Base-by-base conservation (phyloP, 2,113 vertebrate genomes). In the Calyptommatus sinebrachiatus region DNA sequence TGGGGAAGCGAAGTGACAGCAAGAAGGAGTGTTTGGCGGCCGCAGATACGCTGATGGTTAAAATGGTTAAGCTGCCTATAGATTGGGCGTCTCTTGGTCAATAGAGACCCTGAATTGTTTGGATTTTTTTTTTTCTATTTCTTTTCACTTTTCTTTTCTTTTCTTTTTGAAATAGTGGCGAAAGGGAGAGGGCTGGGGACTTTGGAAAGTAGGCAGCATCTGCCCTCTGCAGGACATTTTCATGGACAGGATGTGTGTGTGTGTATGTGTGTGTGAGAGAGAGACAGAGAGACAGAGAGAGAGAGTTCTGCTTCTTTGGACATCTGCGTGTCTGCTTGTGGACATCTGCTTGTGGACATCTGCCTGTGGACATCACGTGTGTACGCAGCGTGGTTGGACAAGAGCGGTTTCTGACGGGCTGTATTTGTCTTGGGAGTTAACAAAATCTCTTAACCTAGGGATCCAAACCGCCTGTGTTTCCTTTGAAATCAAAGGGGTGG, bases 141-240 rank as follows among this genome's bases (percentile, higher is more conserved):
- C 14, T 14, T 9, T 9, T 50, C 14, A 9, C 50, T 50, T 53
- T 61, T 67, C 29, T 8, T 22, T 71, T 35, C 31, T 11, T 57
- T 57, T 57, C 10, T 18, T 57, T 57, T 57, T 57, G 12, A 16
- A 41, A 35, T 22, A 50, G 18, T 24, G 21, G 29, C 11, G 28
- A 22, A 24, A 31, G 53, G 50, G 31, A 57, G 10, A 41, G 21
- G 20, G 24, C 3, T 73, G 28, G 62, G 46, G 62, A 18, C 24
- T 50, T 71, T 7, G 90, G 93, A 92, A 89, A 90, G 88, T 76
- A 86, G 83, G 92, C 91, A 89, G 89, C 92, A 92, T 93, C 91
- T 95, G 95, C 95, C 95, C 95, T 96, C 96, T 96, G 93, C 94
- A 95, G 95, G 94, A 91, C 94, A 82, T 87, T 92, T 82, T 76